These are phyloP conservation scores for Gymnoscelis rufifasciata DNA, from an alignment of 2,888 invertebrate genomes.

Conservation along the genomic window DNA sequence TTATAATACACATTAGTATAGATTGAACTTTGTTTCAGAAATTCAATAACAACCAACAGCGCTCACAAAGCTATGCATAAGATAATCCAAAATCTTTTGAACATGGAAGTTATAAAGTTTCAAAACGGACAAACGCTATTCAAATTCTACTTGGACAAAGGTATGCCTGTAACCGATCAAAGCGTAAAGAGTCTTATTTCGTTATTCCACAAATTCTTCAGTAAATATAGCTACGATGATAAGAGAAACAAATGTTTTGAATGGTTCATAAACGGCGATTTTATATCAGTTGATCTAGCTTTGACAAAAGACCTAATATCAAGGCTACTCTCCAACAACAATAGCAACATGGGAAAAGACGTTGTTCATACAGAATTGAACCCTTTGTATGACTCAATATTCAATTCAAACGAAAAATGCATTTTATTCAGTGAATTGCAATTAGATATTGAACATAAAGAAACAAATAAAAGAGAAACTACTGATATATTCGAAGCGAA, in stretches of 20 bases:
- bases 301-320: slow-evolving; percentile 44
- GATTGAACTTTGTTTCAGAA: too few relatives aligned
- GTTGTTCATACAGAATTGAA: slow-evolving; percentile 20
- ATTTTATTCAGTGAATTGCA: slow-evolving; percentile 64
- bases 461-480: slow-evolving; percentile 9
- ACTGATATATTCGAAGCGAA: slow-evolving; percentile 37
- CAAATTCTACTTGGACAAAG: slow-evolving; percentile 60
- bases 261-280: slow-evolving; percentile 52
- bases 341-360: slow-evolving; percentile 31
- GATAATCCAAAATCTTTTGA: slow-evolving; percentile 52
- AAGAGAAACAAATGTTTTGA: slow-evolving; percentile 45
- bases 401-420: slow-evolving; percentile 49
- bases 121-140: slow-evolving; percentile 51
- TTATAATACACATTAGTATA: too few relatives aligned
- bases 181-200: slow-evolving; percentile 53
- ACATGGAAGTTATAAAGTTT: slow-evolving; percentile 45
- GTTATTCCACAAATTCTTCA: slow-evolving; percentile 54
- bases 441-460: slow-evolving; percentile 32
- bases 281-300: slow-evolving; percentile 32
- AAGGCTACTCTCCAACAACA: slow-evolving; percentile 54
- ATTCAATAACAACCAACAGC: slow-evolving; percentile 43
- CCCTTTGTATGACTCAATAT: slow-evolving; percentile 45
- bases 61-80: slow-evolving; percentile 52
- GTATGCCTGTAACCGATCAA: slow-evolving; percentile 55
- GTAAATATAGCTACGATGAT: slow-evolving; percentile 49